Base-by-base conservation (phyloP, 1,140 invertebrate species). In the Camponotus floridanus region DNA sequence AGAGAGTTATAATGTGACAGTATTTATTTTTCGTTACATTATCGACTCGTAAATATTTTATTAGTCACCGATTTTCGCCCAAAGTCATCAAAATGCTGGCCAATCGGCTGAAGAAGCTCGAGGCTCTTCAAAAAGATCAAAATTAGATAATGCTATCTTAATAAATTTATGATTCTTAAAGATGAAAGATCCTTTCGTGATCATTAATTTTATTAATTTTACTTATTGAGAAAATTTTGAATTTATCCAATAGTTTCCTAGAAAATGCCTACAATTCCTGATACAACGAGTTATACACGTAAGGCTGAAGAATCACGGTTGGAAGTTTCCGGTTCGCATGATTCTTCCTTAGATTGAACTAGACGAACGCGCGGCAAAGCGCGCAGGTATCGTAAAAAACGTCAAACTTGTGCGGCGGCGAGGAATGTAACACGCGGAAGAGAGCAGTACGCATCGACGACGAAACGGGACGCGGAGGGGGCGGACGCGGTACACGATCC, bases 401-500 rank as follows among this genome's bases (percentile, higher is more conserved):
- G 79, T 83, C 67, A 33, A 85, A 78, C 59, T 76, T 76, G 31
- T 59, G 64, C 76, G 74, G 64, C n/a, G 45, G 59, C 39, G 64
- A 59, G 64, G 51, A 86, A 78, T 79, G 84, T 68, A 61, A 79
- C 76, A 78, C 61, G 64, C 73, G 74, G 84, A 78, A 68, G 74
- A 79, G 84, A 79, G 84, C 39, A 31, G 68, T 81, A 59, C 26
- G 68, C 79, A 39, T 61, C 39, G 88, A 89, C 88, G 88, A 80
- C 57, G 85, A 87, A 51, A 76, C 26, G 31, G 79, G 68, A 80
- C 59, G 85, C 67, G 67, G 68, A 87, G 88, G 18, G 70, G 88
- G 76, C 76, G 88, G 51, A 88, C 76, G 81, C 21, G 55, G 39
- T 73, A 74, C 64, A 79, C 73, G 88, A 90, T 88, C 78, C 86